Base-by-base conservation (phyloP, 30 jellyfish, hydroid and myxozoan species). In the Aurelia aurita region DNA sequence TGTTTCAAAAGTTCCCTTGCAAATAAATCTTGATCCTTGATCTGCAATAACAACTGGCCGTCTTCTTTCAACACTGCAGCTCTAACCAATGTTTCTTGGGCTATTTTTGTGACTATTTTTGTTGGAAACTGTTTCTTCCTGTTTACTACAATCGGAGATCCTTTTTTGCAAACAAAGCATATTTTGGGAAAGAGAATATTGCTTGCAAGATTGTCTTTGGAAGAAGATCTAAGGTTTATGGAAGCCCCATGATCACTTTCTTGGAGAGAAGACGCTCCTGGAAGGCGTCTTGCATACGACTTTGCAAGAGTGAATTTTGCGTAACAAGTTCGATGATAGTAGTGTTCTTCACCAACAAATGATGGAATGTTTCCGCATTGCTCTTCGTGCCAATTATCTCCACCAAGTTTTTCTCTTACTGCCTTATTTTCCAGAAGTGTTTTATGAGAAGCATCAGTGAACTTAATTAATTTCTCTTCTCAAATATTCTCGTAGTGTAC, bases 301-400 rank as follows among this genome's bases (percentile, higher is more conserved):
- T 55, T 55, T 55, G 66, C 66, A 55, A 63, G 75, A 13, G 75
- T 63, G 75, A 63, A 63, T 28, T 63, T 63, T 63, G 75, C 75
- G n/a, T 63, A 63, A 12, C 75, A 63, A 4, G 75, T 15, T 63
- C 75, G 23, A 63, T 63, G 75, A 28, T 63, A 63, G 47, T 35
- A 35, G 7, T 35, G 47, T 5, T 35, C 11, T 35, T 35, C 47
- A 35, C 47, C 47, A 3, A 35, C 47, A 35, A 5, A 35, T 35
- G 47, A 35, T 35, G 47, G 47, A 35, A 35, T 35, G 47, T 6
- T 35, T 35, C 69, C 11, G 69, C 69, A 57, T 57, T 57, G 25
- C 69, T 57, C 69, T 12, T 57, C 69, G 69, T 57, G 69, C 69
- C 69, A 57, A 57, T 57, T 57, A 6, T 35, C 47, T 35, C 47